phyloP scores from a whole-genome alignment of 2,888 invertebrate species.

The Conistra vaccinii region DNA sequence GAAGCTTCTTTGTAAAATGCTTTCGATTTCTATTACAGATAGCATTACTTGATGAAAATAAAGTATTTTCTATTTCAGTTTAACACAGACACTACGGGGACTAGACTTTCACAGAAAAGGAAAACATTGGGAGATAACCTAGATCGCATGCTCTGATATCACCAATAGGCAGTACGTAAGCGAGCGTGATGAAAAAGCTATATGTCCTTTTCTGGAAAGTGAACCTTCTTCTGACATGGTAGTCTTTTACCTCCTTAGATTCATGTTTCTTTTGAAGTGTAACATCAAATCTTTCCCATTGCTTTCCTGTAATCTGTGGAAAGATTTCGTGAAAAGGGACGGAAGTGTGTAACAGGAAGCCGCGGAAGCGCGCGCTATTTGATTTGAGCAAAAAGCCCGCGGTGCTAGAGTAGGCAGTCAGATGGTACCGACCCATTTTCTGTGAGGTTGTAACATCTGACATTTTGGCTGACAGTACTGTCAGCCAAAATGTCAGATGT shows the following conservation, averaged over 20 bases:
- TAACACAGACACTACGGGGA: not conserved
- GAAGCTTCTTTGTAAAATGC: slow-evolving; percentile 46
- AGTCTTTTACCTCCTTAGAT: not conserved
- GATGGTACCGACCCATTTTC: too few relatives aligned
- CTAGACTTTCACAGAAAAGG: not conserved
- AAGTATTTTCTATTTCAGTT: slow-evolving; percentile 25
- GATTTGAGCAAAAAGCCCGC: too few relatives aligned
- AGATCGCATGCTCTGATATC: not conserved
- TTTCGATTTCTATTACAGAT: slow-evolving; percentile 55
- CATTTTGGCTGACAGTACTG: too few relatives aligned
- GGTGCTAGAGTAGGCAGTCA: too few relatives aligned
- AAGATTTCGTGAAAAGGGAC: too few relatives aligned
- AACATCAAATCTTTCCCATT: too few relatives aligned
- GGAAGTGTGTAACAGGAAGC: too few relatives aligned
- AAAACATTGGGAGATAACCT: not conserved
- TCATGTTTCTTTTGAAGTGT: not conserved
- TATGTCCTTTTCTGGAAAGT: not conserved
- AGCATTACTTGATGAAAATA: slow-evolving; percentile 44
- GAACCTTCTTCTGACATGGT: not conserved
- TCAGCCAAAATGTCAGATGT: too few relatives aligned
- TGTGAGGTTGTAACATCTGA: too few relatives aligned
- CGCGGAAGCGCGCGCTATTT: too few relatives aligned
- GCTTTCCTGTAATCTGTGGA: too few relatives aligned
- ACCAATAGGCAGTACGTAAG: not conserved
- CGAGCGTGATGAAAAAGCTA: not conserved